Evolutionary conservation across 1,140 invertebrate genomes (phyloP).

Genomic region (Adoxophyes honmai): DNA sequence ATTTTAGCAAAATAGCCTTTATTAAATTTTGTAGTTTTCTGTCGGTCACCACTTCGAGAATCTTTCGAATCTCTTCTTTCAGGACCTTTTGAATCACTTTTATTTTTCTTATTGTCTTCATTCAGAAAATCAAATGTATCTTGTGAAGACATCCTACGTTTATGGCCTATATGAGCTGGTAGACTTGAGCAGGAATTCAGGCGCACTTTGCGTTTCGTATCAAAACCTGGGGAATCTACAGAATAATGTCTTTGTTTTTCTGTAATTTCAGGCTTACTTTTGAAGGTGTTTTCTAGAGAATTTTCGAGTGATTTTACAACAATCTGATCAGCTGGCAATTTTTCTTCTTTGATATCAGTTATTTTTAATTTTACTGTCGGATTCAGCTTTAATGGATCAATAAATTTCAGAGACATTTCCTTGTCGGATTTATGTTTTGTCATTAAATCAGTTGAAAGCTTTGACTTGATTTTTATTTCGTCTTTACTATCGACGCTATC

Average conservation of each 20-base stretch:
- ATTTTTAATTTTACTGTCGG: constrained; percentile 38
- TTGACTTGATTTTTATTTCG: constrained; percentile 48
- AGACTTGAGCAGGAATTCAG: constrained; percentile 79
- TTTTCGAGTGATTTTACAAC: constrained; percentile 42
- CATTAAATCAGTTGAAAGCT: constrained; percentile 34
- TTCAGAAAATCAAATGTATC: constrained; percentile 81
- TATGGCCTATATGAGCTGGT: constrained; percentile 81
- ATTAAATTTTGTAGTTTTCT: constrained; percentile 73
- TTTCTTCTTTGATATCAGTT: constrained; percentile 53
- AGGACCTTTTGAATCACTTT: constrained; percentile 77
- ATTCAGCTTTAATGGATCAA: constrained; percentile 23
- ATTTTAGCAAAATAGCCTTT: constrained; percentile 74
- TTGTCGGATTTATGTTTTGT: constrained; percentile 50
- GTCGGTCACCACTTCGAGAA: constrained; percentile 65
- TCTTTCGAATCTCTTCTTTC: constrained; percentile 87
- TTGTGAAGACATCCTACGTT: constrained; percentile 87
- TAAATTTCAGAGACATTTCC: constrained; percentile 26
- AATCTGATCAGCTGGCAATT: constrained; percentile 31
- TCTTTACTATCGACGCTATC: constrained; percentile 67
- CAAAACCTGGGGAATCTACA: constrained; percentile 67
- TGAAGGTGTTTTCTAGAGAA: constrained; percentile 32
- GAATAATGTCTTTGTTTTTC: constrained; percentile 76
- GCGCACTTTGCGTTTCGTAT: constrained; percentile 76
- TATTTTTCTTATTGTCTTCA: constrained; percentile 85
- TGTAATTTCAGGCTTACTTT: constrained; percentile 45